Percentiles rank a stretch among this genome's conserved stretches.
phyloP scores from a whole-genome alignment of 2,797 vertebrate genomes.

The Rhinophrynus dorsalis region DNA sequence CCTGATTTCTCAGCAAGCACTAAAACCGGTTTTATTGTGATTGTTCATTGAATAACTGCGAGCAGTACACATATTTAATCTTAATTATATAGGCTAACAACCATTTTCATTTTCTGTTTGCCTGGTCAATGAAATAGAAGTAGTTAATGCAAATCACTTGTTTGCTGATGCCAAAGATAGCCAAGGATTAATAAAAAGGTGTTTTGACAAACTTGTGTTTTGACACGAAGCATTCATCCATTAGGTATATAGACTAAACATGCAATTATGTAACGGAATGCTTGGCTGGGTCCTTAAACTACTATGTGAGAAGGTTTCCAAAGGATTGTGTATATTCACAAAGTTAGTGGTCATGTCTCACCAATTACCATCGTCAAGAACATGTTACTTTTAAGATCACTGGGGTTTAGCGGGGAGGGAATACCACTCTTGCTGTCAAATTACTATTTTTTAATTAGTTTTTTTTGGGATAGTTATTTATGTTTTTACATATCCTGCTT shows the following conservation, averaged over 20 bases:
- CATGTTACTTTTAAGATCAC: neutral
- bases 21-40: neutral
- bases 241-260: neutral
- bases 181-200: slow-evolving; percentile 9
- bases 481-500: neutral
- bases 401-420: too few relatives aligned
- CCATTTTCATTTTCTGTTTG: neutral
- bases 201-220: slow-evolving; percentile 29
- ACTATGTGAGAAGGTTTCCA: slow-evolving; percentile 30
- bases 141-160: neutral
- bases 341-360: neutral
- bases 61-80: too few relatives aligned
- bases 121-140: neutral
- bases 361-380: neutral
- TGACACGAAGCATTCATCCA: slow-evolving; percentile 29
- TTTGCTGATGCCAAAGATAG: neutral
- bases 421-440: too few relatives aligned
- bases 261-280: slow-evolving; percentile 41
- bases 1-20: slow-evolving; percentile 37
- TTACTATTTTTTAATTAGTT: neutral
- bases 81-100: neutral
- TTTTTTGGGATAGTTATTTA: too few relatives aligned
- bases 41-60: neutral
- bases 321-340: slow-evolving; percentile 25
- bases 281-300: neutral